These are phyloP conservation scores for Cataglyphis cursor DNA, from an alignment of 2,888 invertebrate genomes.

Conservation along the genomic window DNA sequence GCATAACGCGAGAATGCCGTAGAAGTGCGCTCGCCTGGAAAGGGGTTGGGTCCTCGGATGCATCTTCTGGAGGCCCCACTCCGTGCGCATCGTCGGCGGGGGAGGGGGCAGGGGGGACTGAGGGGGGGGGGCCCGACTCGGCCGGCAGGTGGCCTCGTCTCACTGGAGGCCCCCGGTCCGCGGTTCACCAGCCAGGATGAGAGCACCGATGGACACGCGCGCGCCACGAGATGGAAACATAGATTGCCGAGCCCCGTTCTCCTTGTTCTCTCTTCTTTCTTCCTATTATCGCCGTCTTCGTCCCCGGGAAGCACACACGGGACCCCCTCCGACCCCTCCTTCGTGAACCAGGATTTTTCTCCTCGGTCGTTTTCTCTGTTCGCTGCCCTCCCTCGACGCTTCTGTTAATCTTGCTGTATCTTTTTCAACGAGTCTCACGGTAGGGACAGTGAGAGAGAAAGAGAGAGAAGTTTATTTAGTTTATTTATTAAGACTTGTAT, in stretches of 20 bases:
- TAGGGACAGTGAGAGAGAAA: slow-evolving; percentile 31
- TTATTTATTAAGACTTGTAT: slow-evolving; percentile 77
- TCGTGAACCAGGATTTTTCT: slow-evolving; percentile 69
- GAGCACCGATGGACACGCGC: slow-evolving; percentile 85
- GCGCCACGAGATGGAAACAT: slow-evolving; percentile 85
- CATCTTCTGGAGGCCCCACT: slow-evolving; percentile 62
- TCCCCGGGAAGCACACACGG: slow-evolving; percentile 57
- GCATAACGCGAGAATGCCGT: slow-evolving; percentile 81
- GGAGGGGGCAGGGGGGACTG: slow-evolving; percentile 38
- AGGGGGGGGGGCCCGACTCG: slow-evolving; percentile 57
- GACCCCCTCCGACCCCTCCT: slow-evolving; percentile 24
- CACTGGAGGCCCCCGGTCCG: slow-evolving; percentile 74
- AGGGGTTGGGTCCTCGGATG: slow-evolving; percentile 70
- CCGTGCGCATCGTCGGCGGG: slow-evolving; percentile 37
- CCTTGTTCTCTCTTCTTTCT: slow-evolving; percentile 70
- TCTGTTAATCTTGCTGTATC: slow-evolving; percentile 74
- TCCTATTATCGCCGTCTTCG: slow-evolving; percentile 74
- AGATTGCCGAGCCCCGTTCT: slow-evolving; percentile 79
- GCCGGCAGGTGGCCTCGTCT: slow-evolving; percentile 84
- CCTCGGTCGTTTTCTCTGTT: slow-evolving; percentile 59
- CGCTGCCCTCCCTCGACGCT: slow-evolving; percentile 56
- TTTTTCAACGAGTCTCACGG: slow-evolving; percentile 70
- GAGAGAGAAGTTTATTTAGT: slow-evolving; percentile 19
- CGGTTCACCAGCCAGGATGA: slow-evolving; percentile 76
- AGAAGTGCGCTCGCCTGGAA: slow-evolving; percentile 72